Evolutionary conservation across 2,888 invertebrate genomes (phyloP).

Genomic region (Drosophila incognita): DNA sequence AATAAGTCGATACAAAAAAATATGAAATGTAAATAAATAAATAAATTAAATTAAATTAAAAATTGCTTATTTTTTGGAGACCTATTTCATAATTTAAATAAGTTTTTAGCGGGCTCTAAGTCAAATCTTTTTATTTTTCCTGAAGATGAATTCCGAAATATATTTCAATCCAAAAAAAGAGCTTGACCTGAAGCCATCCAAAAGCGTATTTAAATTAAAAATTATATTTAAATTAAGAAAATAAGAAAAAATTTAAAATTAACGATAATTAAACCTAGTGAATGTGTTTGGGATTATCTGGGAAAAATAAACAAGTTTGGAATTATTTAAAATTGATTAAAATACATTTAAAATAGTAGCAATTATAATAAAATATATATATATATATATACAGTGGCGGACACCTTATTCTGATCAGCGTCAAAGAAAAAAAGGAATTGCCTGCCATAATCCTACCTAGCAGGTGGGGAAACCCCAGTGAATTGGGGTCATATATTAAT

Average conservation of each 20-base stretch:
- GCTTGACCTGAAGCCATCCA: too few species aligned
- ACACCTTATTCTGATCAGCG: too few species aligned
- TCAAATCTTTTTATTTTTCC: neutral
- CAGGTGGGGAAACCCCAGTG: too few species aligned
- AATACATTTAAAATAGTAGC: neutral
- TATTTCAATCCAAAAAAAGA: neutral
- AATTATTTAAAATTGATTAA: neutral
- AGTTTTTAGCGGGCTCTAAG: neutral
- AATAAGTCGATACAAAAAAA: neutral
- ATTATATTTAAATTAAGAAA: too few species aligned
- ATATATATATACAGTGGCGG: too few species aligned
- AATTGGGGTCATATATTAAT: too few species aligned
- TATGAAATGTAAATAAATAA: neutral
- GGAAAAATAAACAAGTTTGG: neutral
- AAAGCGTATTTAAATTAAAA: too few species aligned
- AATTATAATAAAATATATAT: neutral
- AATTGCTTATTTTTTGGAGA: neutral
- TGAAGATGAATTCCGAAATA: neutral
- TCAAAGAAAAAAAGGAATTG: too few species aligned
- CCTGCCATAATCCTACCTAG: too few species aligned
- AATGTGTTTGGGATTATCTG: neutral
- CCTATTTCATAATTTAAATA: neutral
- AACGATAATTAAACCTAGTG: neutral
- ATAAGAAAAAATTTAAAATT: neutral
- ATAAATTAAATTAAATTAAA: neutral